A percentile compares a stretch with the other conserved stretches of the same genome.
Evolutionary conservation across 1,140 invertebrate genomes (phyloP).

Genomic region (Achatina immaculata): DNA sequence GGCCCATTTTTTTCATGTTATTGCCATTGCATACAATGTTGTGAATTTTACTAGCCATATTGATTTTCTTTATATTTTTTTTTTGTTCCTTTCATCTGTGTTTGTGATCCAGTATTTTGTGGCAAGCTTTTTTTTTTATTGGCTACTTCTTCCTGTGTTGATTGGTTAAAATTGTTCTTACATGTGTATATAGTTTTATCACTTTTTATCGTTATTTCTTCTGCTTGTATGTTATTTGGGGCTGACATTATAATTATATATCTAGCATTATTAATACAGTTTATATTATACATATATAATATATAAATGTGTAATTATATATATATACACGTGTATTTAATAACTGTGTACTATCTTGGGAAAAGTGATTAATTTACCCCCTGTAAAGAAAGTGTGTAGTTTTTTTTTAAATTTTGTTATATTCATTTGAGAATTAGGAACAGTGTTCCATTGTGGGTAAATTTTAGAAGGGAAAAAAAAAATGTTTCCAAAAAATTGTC

Average conservation of each 20-base stretch:
- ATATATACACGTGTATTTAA: not conserved
- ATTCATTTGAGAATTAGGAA: too few species aligned
- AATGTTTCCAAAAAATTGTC: not conserved
- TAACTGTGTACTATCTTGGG: too few species aligned
- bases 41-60: not conserved
- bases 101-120: constrained; percentile 3
- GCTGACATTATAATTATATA: not conserved
- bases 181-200: not conserved
- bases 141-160: too few species aligned
- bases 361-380: too few species aligned
- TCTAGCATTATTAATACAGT: not conserved
- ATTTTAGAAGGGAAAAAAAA: not conserved
- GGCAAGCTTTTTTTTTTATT: too few species aligned
- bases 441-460: too few species aligned
- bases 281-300: constrained; percentile 1
- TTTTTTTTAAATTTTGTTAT: too few species aligned
- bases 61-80: too few species aligned
- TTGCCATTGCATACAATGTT: constrained; percentile 8
- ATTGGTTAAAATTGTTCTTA: too few species aligned
- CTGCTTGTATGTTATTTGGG: not conserved
- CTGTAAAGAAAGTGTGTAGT: too few species aligned
- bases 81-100: not conserved
- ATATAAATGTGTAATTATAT: constrained; percentile 5
- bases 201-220: not conserved
- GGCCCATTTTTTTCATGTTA: not conserved